A percentile compares a stretch with the other conserved stretches of the same genome.
These are phyloP conservation scores for Alexandromys fortis DNA, from an alignment of 2,113 vertebrate species.

Conservation along the genomic window DNA sequence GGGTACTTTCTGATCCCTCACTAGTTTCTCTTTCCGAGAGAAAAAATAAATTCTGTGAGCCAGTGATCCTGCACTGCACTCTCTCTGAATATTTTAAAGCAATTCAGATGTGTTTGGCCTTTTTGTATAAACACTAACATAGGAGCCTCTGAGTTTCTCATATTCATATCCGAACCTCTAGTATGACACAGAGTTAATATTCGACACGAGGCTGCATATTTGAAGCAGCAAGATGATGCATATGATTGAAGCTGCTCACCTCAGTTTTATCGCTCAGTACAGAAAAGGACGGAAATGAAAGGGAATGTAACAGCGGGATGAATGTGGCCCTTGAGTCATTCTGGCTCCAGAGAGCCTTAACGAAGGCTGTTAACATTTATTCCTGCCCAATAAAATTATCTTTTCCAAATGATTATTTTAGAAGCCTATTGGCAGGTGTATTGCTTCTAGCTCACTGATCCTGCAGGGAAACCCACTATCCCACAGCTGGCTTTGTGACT, in stretches of 20 bases:
- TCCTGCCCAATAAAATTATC: conserved; percentile 65
- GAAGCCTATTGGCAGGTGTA: conserved; percentile 12
- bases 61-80: neutral
- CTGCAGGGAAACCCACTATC: conserved; percentile 36
- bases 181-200: neutral
- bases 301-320: neutral
- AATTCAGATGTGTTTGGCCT: neutral
- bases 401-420: conserved; percentile 72
- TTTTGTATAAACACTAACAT: neutral
- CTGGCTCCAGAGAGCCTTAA: conserved; percentile 59
- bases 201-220: neutral
- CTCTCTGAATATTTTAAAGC: neutral
- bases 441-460: conserved; percentile 58
- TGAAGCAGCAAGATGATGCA: neutral
- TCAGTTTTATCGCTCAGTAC: conserved; percentile 38
- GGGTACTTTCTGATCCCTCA: neutral
- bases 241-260: neutral
- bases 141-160: neutral
- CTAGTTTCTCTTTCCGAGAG: neutral
- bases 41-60: neutral
- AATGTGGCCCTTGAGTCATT: conserved; percentile 47
- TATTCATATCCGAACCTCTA: neutral
- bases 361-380: conserved; percentile 70
- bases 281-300: conserved; percentile 30
- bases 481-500: conserved; percentile 33